Evolutionary conservation across 1,140 invertebrate genomes (phyloP), one percentile per base, ranked within the genome.

Genomic region (Zaprionus nigranus): DNA sequence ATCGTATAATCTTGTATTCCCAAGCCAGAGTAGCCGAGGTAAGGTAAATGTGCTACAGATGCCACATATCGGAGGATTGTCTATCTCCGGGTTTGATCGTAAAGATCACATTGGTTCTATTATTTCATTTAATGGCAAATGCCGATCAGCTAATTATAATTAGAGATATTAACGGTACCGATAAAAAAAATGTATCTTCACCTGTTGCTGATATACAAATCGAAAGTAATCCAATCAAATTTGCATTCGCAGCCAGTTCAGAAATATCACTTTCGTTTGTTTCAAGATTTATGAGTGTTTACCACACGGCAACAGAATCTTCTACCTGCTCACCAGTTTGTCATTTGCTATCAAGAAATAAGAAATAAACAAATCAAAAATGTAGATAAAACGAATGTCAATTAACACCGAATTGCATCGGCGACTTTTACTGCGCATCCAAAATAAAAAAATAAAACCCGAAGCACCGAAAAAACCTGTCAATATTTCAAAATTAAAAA

Each of bases 401-500:
- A 75, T 80, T 80, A 74, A 61, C 64, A 66, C 61, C 57, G 61
- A 61, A 70, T 61, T 69, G 69, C 71, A 68, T 58, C 70, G 49
- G 60, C 60, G 70, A 80, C 51, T 74, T 78, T 78, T 34, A 65
- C 49, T 54, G 64, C 64, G 40, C 6, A 46, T 20, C 24, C 30
- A 49, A 68, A 46, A 24, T 43, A 59, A 60, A 51, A 43, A 24
- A 56, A 54, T 17, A n/a, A 40, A 40, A 15, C 5, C 20, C 5
- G 40, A 28, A 56, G 26, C 22, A 7, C n/a, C 36, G 7, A 40
- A 59, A 54, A 54, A 65, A 62, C 61, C 51, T 40, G 68, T 70
- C 53, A 70, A 72, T 38, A 72, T 59, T 59, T 72, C 69, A 72
- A 72, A 72, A 58, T 64, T 63, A 0, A 59, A 49, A 65, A 65